Evolutionary conservation across 2,888 invertebrate genomes (phyloP), one percentile per base, ranked within the genome.

Genomic region (Leucophenga maculata): DNA sequence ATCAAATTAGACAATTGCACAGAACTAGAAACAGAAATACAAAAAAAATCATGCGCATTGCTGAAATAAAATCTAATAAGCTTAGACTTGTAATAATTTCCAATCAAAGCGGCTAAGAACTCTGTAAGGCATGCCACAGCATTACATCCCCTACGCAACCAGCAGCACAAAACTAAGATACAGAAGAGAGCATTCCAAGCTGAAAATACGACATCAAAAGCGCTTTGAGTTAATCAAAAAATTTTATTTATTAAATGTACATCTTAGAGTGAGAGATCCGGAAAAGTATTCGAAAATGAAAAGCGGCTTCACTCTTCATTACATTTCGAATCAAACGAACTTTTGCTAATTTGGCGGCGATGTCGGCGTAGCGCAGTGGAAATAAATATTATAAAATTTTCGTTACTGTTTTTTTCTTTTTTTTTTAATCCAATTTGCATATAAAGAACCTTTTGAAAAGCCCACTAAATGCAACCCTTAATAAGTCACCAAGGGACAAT

Each of bases 391-490:
- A 68, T 44, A 70, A 32, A 68, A 39, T 50, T 59, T 9, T 39
- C 71, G n/a, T 75, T 75, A 74, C 71, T 72, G 65, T 75, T 77
- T 73, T 79, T 77, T 78, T 80, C 77, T 83, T 32, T 69, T 75
- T 69, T 77, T 77, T 85, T 82, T 82, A 82, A 82, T 82, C 82
- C 82, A 82, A 82, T 82, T 82, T 82, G 85, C 82, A 82, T 82
- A 82, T 82, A 77, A 83, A 82, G 82, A 78, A 83, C 80, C 81
- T 78, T 48, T 64, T 64, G 62, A 76, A 82, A 82, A 85, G 79
- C 82, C 82, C 80, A 72, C 82, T 85, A 85, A 82, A 82, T 85
- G 82, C 85, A 82, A 85, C 82, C 82, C 82, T 85, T 85, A 82
- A 82, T 82, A 82, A 85, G 82, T 83, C 84, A 79, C 82, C 79